Conservation (phyloP, 2,113 vertebrate genomes). For the Brachirus orientalis region DNA sequence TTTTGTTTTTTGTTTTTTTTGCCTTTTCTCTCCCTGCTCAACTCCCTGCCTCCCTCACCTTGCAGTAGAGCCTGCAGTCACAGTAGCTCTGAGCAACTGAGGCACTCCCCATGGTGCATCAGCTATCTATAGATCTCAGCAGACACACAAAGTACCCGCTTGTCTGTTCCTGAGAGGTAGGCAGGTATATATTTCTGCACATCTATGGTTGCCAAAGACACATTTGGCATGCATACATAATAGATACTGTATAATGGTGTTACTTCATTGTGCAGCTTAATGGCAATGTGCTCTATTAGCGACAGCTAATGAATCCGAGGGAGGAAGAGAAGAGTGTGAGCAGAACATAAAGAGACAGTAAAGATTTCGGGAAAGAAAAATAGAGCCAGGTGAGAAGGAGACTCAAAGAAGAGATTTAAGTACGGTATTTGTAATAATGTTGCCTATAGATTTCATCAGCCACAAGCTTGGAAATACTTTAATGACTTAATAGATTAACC, state of each 20-base stretch:
- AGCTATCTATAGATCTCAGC: constrained; percentile 58
- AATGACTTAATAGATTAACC: too few species aligned
- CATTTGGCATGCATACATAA: constrained; percentile 27
- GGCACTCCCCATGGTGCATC: constrained; percentile 29
- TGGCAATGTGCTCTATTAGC: constrained; percentile 35
- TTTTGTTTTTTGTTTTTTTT: background rate
- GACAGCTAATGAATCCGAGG: constrained; percentile 44
- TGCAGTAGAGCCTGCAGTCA: constrained; percentile 47
- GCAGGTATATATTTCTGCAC: constrained; percentile 7
- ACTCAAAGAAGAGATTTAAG: background rate
- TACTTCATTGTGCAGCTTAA: constrained; percentile 27
- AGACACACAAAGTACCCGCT: constrained; percentile 44
- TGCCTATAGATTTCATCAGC: too few species aligned
- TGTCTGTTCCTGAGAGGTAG: constrained; percentile 41
- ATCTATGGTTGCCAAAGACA: constrained; percentile 26
- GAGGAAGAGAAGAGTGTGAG: constrained; percentile 5
- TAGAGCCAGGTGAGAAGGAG: too few species aligned
- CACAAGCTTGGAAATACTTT: too few species aligned
- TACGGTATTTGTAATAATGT: background rate
- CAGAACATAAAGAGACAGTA: background rate
- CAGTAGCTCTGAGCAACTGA: constrained; percentile 49
- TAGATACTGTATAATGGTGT: constrained; percentile 10
- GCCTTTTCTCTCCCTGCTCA: constrained; percentile 10
- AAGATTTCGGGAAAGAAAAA: constrained; percentile 9
- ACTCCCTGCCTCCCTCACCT: constrained; percentile 33